phyloP scores from a whole-genome alignment of 2,888 invertebrate genomes.

The Netelia inedita region DNA sequence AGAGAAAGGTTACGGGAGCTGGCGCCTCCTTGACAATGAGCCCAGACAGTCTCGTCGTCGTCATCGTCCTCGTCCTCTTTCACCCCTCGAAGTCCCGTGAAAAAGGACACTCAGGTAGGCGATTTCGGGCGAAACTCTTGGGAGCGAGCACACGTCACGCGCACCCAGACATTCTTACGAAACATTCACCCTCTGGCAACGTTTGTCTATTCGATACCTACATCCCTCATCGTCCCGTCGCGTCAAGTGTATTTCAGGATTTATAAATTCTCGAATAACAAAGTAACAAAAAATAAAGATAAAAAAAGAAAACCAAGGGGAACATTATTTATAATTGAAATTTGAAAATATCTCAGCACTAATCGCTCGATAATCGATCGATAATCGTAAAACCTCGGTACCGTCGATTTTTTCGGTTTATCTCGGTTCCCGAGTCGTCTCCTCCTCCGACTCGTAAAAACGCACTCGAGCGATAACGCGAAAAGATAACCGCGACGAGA shows the following conservation, averaged over 20 bases:
- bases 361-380: no score
- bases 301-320: no score
- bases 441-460: neutral
- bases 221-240: no score
- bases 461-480: neutral
- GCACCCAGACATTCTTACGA: neutral
- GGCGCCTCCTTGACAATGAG: slow-evolving; percentile 79
- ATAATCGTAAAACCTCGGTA: neutral
- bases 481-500: neutral
- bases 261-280: neutral
- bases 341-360: no score
- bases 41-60: slow-evolving; percentile 71
- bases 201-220: slow-evolving; percentile 18
- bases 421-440: neutral
- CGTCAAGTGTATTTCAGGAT: neutral
- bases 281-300: neutral
- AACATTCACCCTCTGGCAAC: slow-evolving; percentile 6
- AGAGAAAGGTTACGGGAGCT: slow-evolving; percentile 70
- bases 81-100: slow-evolving; percentile 70
- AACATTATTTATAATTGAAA: no score
- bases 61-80: slow-evolving; percentile 26
- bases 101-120: slow-evolving; percentile 74
- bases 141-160: slow-evolving; percentile 21
- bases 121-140: slow-evolving; percentile 53
- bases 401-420: neutral